phyloP scores from a whole-genome alignment of 2,888 invertebrate genomes.

The Rotaria magnacalcarata region DNA sequence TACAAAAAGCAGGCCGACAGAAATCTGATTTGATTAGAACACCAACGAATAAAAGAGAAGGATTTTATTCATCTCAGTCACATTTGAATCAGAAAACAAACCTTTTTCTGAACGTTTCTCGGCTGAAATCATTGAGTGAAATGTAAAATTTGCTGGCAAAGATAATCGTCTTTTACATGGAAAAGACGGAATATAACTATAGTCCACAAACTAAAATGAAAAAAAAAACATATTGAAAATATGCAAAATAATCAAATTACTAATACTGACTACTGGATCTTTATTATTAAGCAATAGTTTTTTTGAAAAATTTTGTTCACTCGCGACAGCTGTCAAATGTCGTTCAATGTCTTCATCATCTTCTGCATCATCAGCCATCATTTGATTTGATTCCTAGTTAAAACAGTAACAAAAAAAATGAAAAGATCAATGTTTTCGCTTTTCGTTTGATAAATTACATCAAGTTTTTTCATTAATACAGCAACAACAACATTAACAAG shows the following conservation, averaged over 20 bases:
- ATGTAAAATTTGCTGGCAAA: conserved; percentile 53
- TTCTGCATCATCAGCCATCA: conserved; percentile 56
- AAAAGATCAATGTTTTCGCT: not conserved
- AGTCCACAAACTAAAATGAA: not conserved
- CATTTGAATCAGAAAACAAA: not conserved
- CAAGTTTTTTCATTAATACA: conserved; percentile 98
- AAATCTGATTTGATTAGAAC: no score
- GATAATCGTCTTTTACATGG: conserved; percentile 49
- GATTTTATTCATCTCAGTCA: no score
- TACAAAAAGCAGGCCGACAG: no score
- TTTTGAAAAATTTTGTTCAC: conserved; percentile 45
- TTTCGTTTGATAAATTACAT: conserved; percentile 61
- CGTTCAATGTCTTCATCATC: conserved; percentile 51
- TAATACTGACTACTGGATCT: not conserved
- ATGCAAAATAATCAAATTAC: not conserved
- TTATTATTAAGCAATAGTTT: conserved; percentile 29
- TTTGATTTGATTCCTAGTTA: conserved; percentile 68
- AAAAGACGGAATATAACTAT: conserved; percentile 27
- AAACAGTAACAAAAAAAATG: not conserved
- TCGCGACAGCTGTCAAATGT: conserved; percentile 49
- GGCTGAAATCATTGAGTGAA: conserved; percentile 46
- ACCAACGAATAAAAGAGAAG: no score
- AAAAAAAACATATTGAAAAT: not conserved
- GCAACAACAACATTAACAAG: conserved; percentile 99
- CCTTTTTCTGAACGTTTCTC: not conserved